Evolutionary conservation across 2,797 vertebrate species (phyloP), one percentile per base, ranked within the genome.

Genomic region (Semaprochilodus insignis): DNA sequence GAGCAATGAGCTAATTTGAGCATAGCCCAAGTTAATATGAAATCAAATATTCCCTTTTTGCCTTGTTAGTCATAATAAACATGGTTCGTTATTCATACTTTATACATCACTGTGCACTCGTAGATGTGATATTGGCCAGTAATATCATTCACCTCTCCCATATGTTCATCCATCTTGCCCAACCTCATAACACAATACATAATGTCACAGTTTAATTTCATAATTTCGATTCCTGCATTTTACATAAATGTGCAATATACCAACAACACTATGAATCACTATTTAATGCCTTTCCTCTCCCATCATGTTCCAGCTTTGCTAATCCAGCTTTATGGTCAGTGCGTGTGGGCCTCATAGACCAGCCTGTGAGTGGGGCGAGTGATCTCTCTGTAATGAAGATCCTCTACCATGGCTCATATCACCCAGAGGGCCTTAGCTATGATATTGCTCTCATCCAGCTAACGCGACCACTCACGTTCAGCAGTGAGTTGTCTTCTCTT

Each of bases 401-500:
- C 71, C 87, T 96, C 81, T 95, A 95, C 78, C 95, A 96, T 74
- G 91, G 89, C 85, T 95, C 93, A 81, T 97, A 95, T 55, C 95
- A 92, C 60, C 92, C 93, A 17, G 94, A 93, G 88, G 90, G 92
- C 0, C 84, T 95, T 88, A 91, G 93, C 81, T 94, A 96, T 0
- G 95, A 97, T 57, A 95, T 97, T 1, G 95, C 96, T 0, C 92
- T 97, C 82, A 93, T 97, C 85, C 96, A 95, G 87, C 93, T 97
- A 85, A 88, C 90, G 0, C 83, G 84, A 75, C 94, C 95, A 0
- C 92, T 96, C 40, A 57, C 74, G 31, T 94, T 96, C 83, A 93
- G 90, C 0, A 95, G 96, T 96, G 91, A 16, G 15, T 25, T 6
- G 52, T 13, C 44, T 62, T 70, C 31, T 51, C 25, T 23, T 51